Evolutionary conservation across 2,113 vertebrate genomes (phyloP).

Genomic region (Callipepla californica): DNA sequence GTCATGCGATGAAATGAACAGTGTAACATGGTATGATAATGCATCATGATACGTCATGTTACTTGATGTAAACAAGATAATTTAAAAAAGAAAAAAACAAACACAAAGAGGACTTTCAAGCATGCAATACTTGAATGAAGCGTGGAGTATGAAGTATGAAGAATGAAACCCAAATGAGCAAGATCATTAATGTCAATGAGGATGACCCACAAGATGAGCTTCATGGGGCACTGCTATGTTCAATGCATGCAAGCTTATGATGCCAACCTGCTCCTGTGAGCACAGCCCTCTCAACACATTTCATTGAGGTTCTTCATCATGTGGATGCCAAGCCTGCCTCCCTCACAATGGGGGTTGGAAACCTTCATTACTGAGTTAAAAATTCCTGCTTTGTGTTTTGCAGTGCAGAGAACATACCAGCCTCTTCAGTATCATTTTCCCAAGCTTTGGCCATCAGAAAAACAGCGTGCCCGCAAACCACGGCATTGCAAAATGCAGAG

Average conservation of each 20-base stretch:
- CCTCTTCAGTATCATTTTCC: neutral
- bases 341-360: neutral
- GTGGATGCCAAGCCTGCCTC: neutral
- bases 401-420: neutral
- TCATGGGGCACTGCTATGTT: neutral
- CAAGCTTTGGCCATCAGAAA: neutral
- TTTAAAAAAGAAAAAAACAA: neutral
- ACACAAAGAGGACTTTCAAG: neutral
- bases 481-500: neutral
- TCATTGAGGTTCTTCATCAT: neutral
- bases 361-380: neutral
- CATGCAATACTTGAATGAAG: neutral
- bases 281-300: neutral
- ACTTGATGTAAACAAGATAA: neutral
- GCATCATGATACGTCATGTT: neutral
- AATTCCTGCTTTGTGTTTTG: neutral
- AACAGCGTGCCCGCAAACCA: neutral
- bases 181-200: neutral
- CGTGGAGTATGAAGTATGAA: neutral
- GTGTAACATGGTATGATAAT: neutral
- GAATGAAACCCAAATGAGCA: neutral
- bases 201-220: neutral
- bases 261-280: neutral
- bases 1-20: neutral
- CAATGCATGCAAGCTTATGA: fast-evolving